Base-by-base conservation (phyloP, 2,113 vertebrate genomes). In the Neolamprologus brichardi region DNA sequence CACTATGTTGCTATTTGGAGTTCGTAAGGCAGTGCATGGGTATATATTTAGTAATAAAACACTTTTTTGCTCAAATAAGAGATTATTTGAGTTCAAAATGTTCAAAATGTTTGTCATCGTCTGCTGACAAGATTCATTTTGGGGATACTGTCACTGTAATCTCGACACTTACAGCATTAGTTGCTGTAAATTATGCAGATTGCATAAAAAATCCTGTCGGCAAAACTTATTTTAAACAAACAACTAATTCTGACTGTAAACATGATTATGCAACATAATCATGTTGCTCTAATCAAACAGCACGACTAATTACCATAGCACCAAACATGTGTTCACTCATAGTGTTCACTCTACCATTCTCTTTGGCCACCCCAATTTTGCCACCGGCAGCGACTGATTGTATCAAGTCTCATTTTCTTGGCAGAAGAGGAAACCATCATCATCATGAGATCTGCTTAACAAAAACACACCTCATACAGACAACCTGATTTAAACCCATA, bases 141-240 rank as follows among this genome's bases (percentile, higher is more conserved):
- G 37, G 51, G 78, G 39, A 81, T 20, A 64, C 78, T 51, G 81
- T 72, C 34, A n/a, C 37, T n/a, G 72, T 64, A 89, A 52, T 34
- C 85, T 86, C 82, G 56, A 75, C 84, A 87, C 93, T 84, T 34
- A 70, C 81, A 83, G 81, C 87, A 89, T 82, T 81, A 89, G 15
- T 81, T 87, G 81, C 30, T 62, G 58, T 94, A 84, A 95, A 94
- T 94, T 95, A 96, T 96, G 93, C 88, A 94, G 89, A 92, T 84
- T 89, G 90, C 92, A 92, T 89, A 95, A 83, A 93, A 93, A 93
- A 84, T 94, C 93, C 92, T 95, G 92, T 91, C 32, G 84, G 95
- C 93, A 81, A 95, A 94, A 95, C 83, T 88, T 92, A 94, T 87
- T 94, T 90, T 91, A 95, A 95, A 95, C 92, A 96, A 95, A 95